phyloP scores from a whole-genome alignment of 2,113 vertebrate genomes.

The Callorhinus ursinus region DNA sequence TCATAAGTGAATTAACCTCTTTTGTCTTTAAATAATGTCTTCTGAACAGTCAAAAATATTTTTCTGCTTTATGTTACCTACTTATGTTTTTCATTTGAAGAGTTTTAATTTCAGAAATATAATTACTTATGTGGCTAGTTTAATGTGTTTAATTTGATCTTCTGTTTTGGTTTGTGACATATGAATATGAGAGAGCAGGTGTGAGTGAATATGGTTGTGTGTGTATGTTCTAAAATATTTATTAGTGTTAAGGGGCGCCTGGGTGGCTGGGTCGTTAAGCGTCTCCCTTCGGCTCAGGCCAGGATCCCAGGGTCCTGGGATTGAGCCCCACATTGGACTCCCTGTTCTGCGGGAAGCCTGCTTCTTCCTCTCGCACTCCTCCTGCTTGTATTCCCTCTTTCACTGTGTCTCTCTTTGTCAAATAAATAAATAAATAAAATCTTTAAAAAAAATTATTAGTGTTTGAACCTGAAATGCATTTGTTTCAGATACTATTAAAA shows the following conservation, averaged over 20 bases:
- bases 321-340: no score
- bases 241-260: neutral
- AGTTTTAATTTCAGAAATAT: conserved; percentile 24
- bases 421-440: no score
- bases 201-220: neutral
- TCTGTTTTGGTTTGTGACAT: neutral
- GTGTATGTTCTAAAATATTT: conserved; percentile 59
- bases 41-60: neutral
- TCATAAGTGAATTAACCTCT: neutral
- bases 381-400: no score
- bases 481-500: conserved; percentile 75
- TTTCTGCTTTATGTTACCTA: neutral
- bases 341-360: no score
- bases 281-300: no score
- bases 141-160: neutral
- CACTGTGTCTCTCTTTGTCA: no score
- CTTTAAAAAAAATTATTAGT: neutral
- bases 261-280: no score
- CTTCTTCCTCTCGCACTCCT: no score
- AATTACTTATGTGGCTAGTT: neutral
- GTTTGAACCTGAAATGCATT: conserved; percentile 50
- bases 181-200: neutral
- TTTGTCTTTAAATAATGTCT: neutral
- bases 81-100: neutral
- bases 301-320: no score